These are phyloP conservation scores for Struthio camelus DNA, from an alignment of 2,113 vertebrate species.

Conservation along the genomic window DNA sequence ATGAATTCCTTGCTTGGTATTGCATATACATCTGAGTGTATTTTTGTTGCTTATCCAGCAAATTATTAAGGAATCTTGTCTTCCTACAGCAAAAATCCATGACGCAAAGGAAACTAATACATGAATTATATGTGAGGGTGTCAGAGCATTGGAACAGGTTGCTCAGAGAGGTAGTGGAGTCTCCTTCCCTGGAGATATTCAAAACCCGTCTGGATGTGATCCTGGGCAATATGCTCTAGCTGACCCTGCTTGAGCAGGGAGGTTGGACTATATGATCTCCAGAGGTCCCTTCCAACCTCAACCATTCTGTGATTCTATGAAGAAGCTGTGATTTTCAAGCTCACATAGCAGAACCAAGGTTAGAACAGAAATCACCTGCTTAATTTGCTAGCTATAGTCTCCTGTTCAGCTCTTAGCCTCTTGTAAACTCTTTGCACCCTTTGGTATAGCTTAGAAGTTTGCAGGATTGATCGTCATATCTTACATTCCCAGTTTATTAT, in stretches of 20 bases:
- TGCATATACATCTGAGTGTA: neutral
- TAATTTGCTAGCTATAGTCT: neutral
- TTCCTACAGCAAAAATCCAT: neutral
- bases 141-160: too few relatives aligned
- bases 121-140: too few relatives aligned
- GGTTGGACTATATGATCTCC: too few relatives aligned
- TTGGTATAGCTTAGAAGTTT: neutral
- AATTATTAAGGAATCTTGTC: neutral
- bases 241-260: too few relatives aligned
- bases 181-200: too few relatives aligned
- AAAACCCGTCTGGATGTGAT: too few relatives aligned
- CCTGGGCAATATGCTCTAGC: too few relatives aligned
- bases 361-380: neutral
- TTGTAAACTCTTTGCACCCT: neutral
- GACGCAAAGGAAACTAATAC: neutral
- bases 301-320: too few relatives aligned
- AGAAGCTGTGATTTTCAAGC: neutral
- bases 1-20: neutral
- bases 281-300: too few relatives aligned
- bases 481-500: neutral
- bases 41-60: neutral
- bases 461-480: neutral
- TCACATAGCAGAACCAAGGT: neutral
- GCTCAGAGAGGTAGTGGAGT: too few relatives aligned
- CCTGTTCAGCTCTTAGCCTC: neutral